Base-by-base conservation (phyloP, 1,140 invertebrate genomes). In the Drosophila kikkawai region DNA sequence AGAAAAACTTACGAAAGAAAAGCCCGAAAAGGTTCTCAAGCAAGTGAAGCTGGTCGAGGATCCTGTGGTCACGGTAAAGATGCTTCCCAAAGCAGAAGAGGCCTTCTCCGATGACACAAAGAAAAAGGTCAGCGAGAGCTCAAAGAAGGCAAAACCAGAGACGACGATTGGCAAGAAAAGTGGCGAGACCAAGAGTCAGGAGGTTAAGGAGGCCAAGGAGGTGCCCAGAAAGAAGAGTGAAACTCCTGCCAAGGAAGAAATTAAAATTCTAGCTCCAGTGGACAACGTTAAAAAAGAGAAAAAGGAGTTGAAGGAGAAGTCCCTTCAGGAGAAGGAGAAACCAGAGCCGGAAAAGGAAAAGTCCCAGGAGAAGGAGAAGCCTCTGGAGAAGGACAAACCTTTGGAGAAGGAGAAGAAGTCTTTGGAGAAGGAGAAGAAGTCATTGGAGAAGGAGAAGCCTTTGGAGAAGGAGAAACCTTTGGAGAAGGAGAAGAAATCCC, bases 251-350 rank as follows among this genome's bases (percentile, higher is more conserved):
- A 55, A 22, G 34, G 53, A 56, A 39, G 53, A 55, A 22, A 5
- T 19, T 7, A 55, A 22, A 9, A 8, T 8, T 11, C 1, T 9
- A 26, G 2, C 19, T 15, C 0, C 36, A 3, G 51, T 15, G 34
- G 42, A 48, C n/a, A 67, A 15, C 9, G 11, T 51, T n/a, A 63
- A 76, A 41, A 51, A 61, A 50, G 53, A 74, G 32, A 74, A 60
- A 39, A 39, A 59, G 42, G 50, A 36, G 22, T 15, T 7, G 29
- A 67, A 58, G 66, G 66, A 67, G 7, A 69, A 63, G 17, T 12
- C 22, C 26, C n/a, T 13, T 1, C 41, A 53, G 9, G 60, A 67
- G 5, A 68, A 26, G 17, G 66, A 68, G 44, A 57, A 60, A 53
- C n/a, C 15, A 3, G 22, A 26, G 1, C 47, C 29, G 15, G 75